phyloP scores from a whole-genome alignment of 1,140 invertebrate genomes.

The Halesus radiatus region DNA sequence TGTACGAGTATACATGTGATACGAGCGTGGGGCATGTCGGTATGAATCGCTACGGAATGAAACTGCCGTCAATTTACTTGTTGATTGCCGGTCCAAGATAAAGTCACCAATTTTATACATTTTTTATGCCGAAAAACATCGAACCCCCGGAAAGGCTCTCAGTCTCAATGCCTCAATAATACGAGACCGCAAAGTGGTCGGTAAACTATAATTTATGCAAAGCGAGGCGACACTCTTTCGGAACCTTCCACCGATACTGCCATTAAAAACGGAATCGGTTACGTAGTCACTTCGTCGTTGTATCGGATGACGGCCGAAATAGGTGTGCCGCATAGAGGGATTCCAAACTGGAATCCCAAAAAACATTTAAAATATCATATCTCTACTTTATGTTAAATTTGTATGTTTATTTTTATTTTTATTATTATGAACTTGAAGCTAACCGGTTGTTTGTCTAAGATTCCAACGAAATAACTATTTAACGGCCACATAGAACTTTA shows the following conservation, averaged over 20 bases:
- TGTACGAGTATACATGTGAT: too few species aligned
- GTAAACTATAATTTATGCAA: constrained; percentile 4
- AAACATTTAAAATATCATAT: background rate
- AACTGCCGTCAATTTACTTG: constrained; percentile 45
- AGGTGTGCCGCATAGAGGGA: background rate
- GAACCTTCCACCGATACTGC: background rate
- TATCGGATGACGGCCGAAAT: background rate
- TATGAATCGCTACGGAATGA: constrained; percentile 21
- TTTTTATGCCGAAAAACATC: background rate
- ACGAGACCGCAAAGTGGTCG: background rate
- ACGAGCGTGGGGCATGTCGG: background rate
- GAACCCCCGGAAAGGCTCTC: background rate
- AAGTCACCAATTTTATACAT: constrained; percentile 25
- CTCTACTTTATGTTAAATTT: too few species aligned
- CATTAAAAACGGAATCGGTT: constrained; percentile 8
- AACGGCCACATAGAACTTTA: too few species aligned
- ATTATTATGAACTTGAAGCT: too few species aligned
- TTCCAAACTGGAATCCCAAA: background rate
- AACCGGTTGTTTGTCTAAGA: too few species aligned
- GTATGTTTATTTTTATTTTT: too few species aligned
- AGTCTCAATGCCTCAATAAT: constrained; percentile 6
- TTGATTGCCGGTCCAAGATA: constrained; percentile 36
- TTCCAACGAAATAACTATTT: too few species aligned
- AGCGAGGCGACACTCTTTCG: constrained; percentile 6
- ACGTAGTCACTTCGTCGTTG: background rate